Evolutionary conservation across 2,888 invertebrate genomes (phyloP).

Genomic region (Xestia xanthographa): DNA sequence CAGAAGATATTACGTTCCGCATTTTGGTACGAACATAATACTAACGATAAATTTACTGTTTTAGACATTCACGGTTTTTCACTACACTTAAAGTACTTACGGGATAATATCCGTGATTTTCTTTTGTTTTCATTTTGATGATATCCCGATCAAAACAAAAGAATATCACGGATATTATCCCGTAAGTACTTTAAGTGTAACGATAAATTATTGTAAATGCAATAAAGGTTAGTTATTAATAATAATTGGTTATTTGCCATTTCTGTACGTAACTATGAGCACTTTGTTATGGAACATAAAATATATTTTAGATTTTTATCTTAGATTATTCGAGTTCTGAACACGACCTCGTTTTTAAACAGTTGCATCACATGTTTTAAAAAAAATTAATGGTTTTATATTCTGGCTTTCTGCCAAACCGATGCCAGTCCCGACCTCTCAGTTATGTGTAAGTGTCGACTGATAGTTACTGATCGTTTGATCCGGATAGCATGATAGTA

Average conservation of each 20-base stretch:
- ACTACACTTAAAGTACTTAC: no score
- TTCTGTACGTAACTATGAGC: background rate
- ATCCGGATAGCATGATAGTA: constrained; percentile 52
- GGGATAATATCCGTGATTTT: no score
- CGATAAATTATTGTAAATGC: constrained; percentile 8
- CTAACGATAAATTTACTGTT: constrained; percentile 7
- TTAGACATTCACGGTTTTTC: no score
- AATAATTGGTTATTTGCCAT: background rate
- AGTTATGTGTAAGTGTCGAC: constrained; percentile 54
- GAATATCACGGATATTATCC: no score
- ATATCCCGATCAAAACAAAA: no score
- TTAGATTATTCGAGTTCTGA: constrained; percentile 52
- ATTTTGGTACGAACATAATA: constrained; percentile 18
- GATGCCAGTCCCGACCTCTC: constrained; percentile 48
- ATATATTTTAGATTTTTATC: constrained; percentile 26
- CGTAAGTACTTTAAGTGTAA: no score
- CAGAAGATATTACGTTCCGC: constrained; percentile 44
- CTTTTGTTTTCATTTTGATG: no score
- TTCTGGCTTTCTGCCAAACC: constrained; percentile 80
- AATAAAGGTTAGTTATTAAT: background rate
- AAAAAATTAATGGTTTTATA: constrained; percentile 76
- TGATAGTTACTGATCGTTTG: constrained; percentile 63
- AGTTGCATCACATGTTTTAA: constrained; percentile 75
- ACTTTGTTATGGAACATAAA: background rate
- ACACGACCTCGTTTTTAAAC: constrained; percentile 68